A percentile compares a stretch with the other conserved stretches of the same genome.
Conservation (phyloP, 1,140 invertebrate genomes). For the Elymnias hypermnestra region DNA sequence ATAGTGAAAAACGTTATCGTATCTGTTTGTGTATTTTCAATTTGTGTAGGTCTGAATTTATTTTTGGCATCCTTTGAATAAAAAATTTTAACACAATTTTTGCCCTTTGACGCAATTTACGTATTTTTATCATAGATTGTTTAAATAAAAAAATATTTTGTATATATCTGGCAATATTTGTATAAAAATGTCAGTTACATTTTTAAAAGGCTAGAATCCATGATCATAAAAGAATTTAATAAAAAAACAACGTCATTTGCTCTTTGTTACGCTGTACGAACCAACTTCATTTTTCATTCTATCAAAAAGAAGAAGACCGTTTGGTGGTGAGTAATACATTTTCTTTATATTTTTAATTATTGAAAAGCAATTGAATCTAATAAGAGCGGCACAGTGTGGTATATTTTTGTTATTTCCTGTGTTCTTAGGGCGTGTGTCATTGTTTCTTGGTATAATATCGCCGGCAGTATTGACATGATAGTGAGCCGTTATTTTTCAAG, state of each 20-base stretch:
- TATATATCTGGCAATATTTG: too few species aligned
- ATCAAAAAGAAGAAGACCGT: constrained; percentile 40
- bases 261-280: constrained; percentile 21
- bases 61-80: too few species aligned
- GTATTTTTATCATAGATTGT: too few species aligned
- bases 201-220: too few species aligned
- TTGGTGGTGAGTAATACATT: constrained; percentile 45
- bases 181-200: too few species aligned
- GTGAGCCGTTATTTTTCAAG: constrained; percentile 70
- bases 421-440: neutral
- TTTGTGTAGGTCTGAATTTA: too few species aligned
- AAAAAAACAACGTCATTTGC: constrained; percentile 9
- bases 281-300: constrained; percentile 28
- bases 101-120: too few species aligned
- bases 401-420: neutral
- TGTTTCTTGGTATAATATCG: constrained; percentile 2
- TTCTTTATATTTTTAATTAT: neutral
- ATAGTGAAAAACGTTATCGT: too few species aligned
- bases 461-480: constrained; percentile 14
- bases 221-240: too few species aligned
- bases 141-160: too few species aligned
- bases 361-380: neutral
- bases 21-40: too few species aligned
- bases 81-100: too few species aligned
- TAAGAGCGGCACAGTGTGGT: neutral